Evolutionary conservation across 1,140 invertebrate species (phyloP), one percentile per base, ranked within the genome.

Genomic region (Vanessa tameamea): DNA sequence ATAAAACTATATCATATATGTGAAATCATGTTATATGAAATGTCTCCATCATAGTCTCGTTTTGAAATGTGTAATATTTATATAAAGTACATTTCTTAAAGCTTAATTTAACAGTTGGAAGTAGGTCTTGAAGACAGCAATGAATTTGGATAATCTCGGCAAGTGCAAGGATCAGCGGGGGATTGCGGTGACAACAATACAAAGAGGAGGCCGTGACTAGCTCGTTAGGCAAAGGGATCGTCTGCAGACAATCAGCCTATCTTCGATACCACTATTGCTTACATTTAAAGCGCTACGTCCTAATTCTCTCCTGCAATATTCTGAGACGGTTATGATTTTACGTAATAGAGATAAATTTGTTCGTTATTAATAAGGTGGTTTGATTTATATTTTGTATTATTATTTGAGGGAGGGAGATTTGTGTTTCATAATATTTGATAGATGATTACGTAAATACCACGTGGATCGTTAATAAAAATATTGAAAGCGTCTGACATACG

Each of bases 211-310:
- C 63, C 68, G 81, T 79, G 78, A 80, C 75, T 71, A 79, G 79
- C 83, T 87, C 82, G 82, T 87, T 87, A 87, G 79, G 72, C 76
- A 72, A 72, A 77, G 76, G 76, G 76, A 68, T 77, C 74, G 78
- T 75, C 80, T 84, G 75, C 69, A 81, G 77, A 82, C 82, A 84
- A 87, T 85, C 82, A 85, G 66, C 37, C 76, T 67, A 71, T 78
- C 78, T 76, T 78, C 74, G 65, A 73, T 76, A 73, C 75, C 72
- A 69, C 73, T 69, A 77, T 78, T 72, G 47, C 57, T 67, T 75
- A 72, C 63, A 75, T 75, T 75, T 75, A 69, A 75, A 75, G 64
- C 31, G 64, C 68, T 75, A 64, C 59, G 47, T 64, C 53, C 61
- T 70, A 71, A 69, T 67, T 75, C 64, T 59, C 63, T 50, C 47